phyloP scores from a whole-genome alignment of 1,140 invertebrate species.

The Heliconius himera region DNA sequence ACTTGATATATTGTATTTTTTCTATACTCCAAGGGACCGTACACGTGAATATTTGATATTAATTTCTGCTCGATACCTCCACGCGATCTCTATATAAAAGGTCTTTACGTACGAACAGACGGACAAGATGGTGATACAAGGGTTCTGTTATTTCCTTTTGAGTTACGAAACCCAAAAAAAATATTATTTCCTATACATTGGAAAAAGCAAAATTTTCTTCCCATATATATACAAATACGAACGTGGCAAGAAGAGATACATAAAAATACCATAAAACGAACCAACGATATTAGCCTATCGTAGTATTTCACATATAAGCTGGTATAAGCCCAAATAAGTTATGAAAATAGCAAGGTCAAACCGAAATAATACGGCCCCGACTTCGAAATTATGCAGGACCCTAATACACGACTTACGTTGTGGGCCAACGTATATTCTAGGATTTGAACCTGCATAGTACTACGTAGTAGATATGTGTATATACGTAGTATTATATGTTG shows the following conservation, averaged over 20 bases:
- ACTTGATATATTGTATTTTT: background rate
- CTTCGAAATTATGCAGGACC: conserved; percentile 39
- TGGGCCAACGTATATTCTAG: conserved; percentile 36
- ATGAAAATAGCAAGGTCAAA: conserved; percentile 34
- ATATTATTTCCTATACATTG: no score
- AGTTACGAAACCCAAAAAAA: no score
- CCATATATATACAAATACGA: background rate
- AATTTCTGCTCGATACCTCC: no score
- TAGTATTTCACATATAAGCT: conserved; percentile 17
- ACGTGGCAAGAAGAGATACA: background rate
- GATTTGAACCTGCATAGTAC: background rate
- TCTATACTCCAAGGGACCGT: no score
- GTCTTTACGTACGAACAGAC: no score
- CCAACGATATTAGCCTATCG: conserved; percentile 18
- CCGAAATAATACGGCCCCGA: conserved; percentile 29
- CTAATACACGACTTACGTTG: conserved; percentile 38
- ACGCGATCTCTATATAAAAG: no score
- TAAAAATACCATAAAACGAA: conserved; percentile 2
- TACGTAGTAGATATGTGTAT: background rate
- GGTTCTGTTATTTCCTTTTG: no score
- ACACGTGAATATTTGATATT: no score
- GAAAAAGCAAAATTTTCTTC: background rate
- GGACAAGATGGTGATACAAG: no score
- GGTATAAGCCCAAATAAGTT: conserved; percentile 22
- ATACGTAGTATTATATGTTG: background rate